These are phyloP conservation scores for Teleogryllus oceanicus DNA, from an alignment of 2,888 invertebrate species.

Conservation along the genomic window DNA sequence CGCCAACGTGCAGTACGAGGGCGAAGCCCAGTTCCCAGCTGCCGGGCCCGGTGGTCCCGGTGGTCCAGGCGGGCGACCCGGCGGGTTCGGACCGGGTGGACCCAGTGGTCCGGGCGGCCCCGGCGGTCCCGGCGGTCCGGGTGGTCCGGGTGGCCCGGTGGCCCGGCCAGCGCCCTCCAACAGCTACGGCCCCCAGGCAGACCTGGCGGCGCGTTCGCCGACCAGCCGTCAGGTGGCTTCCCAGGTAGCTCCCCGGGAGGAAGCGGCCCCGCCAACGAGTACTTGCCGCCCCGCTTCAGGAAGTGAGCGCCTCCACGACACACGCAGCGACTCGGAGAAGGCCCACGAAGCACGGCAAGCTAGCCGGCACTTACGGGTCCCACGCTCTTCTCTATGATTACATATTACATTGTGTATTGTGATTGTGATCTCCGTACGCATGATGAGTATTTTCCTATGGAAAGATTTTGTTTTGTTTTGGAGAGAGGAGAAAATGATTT, in stretches of 20 bases:
- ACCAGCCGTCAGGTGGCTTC: slow-evolving; percentile 30
- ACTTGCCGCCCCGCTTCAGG: slow-evolving; percentile 28
- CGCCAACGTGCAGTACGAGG: slow-evolving; percentile 35
- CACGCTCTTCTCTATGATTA: too few relatives aligned
- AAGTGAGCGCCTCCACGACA: neutral
- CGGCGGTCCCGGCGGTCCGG: neutral
- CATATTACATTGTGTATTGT: too few relatives aligned
- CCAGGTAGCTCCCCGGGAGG: too few relatives aligned
- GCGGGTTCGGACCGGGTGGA: neutral
- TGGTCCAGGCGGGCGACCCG: neutral
- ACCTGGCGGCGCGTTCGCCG: slow-evolving; percentile 58
- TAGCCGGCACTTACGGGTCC: too few relatives aligned
- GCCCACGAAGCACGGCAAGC: neutral
- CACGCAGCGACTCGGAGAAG: neutral
- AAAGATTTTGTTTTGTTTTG: too few relatives aligned
- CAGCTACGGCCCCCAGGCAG: slow-evolving; percentile 68
- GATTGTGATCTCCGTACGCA: too few relatives aligned
- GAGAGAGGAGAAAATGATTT: too few relatives aligned
- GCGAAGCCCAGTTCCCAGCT: neutral
- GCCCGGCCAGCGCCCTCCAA: slow-evolving; percentile 70
- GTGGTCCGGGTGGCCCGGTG: slow-evolving; percentile 41
- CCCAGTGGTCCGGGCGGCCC: neutral
- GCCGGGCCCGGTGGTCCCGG: neutral
- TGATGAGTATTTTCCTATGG: too few relatives aligned
- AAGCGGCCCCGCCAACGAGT: slow-evolving; percentile 21